phyloP scores from a whole-genome alignment of 2,113 vertebrate genomes.

The Philantomba maxwellii region DNA sequence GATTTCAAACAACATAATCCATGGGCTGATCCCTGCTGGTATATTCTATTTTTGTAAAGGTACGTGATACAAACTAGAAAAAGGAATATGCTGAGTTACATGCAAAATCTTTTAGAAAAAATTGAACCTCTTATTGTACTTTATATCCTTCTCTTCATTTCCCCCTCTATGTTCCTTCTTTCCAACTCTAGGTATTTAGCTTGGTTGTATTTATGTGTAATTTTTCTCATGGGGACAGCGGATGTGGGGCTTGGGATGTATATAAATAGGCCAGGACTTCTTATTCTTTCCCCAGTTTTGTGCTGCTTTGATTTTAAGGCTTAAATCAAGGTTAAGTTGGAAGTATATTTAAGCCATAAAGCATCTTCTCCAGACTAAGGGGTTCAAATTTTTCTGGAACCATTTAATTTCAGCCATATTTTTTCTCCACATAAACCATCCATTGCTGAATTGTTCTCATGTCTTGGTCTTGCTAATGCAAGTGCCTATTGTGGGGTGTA shows the following conservation, averaged over 20 bases:
- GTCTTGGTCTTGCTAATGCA: not conserved
- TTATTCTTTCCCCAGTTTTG: not conserved
- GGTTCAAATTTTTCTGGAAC: not conserved
- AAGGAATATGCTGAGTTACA: not conserved
- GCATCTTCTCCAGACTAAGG: not conserved
- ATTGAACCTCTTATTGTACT: not conserved
- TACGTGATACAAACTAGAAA: not conserved
- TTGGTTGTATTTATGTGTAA: not conserved
- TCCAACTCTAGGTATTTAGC: not conserved
- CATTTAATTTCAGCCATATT: not conserved
- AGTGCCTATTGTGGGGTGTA: not conserved
- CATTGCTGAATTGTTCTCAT: not conserved
- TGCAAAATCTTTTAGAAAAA: not conserved
- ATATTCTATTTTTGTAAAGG: conserved; percentile 12
- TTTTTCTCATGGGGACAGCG: not conserved
- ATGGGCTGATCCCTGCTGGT: not conserved
- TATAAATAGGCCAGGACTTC: not conserved
- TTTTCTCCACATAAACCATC: not conserved
- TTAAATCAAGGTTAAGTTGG: not conserved
- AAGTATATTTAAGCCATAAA: not conserved
- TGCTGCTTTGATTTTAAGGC: not conserved
- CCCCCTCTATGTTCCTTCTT: not conserved
- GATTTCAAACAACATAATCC: not conserved
- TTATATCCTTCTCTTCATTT: not conserved
- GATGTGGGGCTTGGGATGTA: not conserved